Evolutionary conservation across 1,140 invertebrate genomes (phyloP).

Genomic region (Zaprionus inermis): DNA sequence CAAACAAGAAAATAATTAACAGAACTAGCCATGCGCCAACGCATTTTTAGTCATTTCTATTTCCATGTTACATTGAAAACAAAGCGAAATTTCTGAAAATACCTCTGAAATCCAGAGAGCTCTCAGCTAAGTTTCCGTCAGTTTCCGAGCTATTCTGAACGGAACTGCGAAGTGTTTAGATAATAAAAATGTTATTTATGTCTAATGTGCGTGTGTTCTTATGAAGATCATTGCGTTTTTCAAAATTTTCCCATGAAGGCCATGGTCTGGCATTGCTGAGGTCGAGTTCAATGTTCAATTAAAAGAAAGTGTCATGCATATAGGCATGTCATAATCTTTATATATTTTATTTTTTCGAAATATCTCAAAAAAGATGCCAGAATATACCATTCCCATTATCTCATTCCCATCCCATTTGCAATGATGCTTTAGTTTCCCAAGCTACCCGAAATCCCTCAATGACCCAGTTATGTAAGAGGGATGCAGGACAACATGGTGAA

Average conservation of each 20-base stretch:
- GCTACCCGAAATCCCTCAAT: neutral
- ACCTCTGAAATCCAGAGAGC: conserved; percentile 3
- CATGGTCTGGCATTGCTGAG: conserved; percentile 65
- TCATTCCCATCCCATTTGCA: neutral
- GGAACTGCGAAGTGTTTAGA: conserved; percentile 45
- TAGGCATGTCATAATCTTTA: conserved; percentile 9
- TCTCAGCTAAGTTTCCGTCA: conserved; percentile 16
- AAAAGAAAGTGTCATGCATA: conserved; percentile 44
- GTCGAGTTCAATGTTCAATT: conserved; percentile 71
- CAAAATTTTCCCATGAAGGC: conserved; percentile 55
- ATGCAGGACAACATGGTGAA: conserved; percentile 16
- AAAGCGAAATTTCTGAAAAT: neutral
- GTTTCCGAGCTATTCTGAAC: conserved; percentile 3
- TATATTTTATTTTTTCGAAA: neutral
- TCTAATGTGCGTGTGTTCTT: conserved; percentile 20
- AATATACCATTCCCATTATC: neutral
- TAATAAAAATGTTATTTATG: conserved; percentile 44
- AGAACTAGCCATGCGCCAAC: conserved; percentile 16
- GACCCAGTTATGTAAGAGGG: conserved; percentile 32
- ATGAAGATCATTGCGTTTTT: conserved; percentile 61
- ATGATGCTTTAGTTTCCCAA: neutral
- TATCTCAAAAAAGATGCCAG: neutral
- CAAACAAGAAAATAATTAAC: conserved; percentile 23
- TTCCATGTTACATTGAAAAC: conserved; percentile 35
- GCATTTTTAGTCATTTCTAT: conserved; percentile 20